These are phyloP conservation scores for Microcebus griseorufus DNA, from an alignment of 2,113 vertebrate species.

Conservation along the genomic window DNA sequence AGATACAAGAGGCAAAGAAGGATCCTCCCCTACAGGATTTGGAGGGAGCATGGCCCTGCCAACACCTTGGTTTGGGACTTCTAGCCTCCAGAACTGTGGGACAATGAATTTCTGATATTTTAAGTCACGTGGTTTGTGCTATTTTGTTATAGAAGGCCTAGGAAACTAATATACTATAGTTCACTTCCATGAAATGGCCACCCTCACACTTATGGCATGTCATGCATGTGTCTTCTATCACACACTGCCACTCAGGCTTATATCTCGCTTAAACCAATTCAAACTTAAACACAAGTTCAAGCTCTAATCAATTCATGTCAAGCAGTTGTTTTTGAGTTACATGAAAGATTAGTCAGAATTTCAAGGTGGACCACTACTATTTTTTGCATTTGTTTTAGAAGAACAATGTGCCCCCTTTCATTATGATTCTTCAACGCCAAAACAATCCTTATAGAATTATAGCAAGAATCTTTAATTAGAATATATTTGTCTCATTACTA, in stretches of 20 bases:
- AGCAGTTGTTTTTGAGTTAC: neutral
- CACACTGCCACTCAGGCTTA: neutral
- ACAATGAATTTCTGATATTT: neutral
- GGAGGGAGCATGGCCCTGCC: neutral
- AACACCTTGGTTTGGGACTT: neutral
- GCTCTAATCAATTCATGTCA: rapidly evolving
- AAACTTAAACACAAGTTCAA: neutral
- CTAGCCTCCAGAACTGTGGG: neutral
- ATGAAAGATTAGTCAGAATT: neutral
- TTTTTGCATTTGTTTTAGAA: rapidly evolving
- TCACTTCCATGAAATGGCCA: neutral
- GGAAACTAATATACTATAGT: neutral
- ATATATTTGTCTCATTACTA: neutral
- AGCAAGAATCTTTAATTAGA: neutral
- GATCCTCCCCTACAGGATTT: neutral
- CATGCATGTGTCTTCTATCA: rapidly evolving
- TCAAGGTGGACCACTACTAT: neutral
- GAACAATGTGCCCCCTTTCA: rapidly evolving
- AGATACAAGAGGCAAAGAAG: neutral
- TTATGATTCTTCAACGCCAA: neutral
- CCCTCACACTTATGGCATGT: neutral
- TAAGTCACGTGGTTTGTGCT: neutral
- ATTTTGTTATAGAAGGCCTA: neutral
- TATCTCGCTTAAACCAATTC: neutral
- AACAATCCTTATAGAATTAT: neutral